Base-by-base conservation (phyloP, 2,797 vertebrate genomes). In the Linurgus olivaceus region DNA sequence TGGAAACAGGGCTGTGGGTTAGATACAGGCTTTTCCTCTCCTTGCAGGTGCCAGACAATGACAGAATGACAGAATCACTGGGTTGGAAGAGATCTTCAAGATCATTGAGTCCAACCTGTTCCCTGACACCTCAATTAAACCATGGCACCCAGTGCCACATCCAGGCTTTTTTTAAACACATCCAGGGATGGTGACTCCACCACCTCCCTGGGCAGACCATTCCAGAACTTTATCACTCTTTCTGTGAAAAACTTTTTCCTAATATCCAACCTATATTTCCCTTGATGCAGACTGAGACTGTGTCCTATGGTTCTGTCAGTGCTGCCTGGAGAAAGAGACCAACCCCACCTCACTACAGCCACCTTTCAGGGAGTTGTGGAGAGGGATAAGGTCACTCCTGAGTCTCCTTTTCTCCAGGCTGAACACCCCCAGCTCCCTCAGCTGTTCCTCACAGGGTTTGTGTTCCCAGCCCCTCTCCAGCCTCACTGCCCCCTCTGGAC, bases 201-300 rank as follows among this genome's bases (percentile, higher is more conserved):
- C 31, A 33, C 20, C 52, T 23, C 20, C 13, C 31, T 0, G 1
- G 20, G 4, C 31, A 54, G 31, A 0, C n/a, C 52, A 33, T 23
- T 33, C 52, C 52, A 55, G 9, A 3, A 23, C 6, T 55, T 33
- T 7, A 55, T 55, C 31, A 10, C 31, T 33, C 20, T n/a, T n/a
- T n/a, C 4, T 54, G 8, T n/a, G 19, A n/a, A n/a, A 55, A 55
- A 55, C 20, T 9, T 33, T 33, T 23, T 23, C 19, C 8, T 15
- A n/a, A 54, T 23, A 54, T 23, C 52, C 52, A n/a, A 33, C 31
- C 52, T n/a, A 1, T n/a, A n/a, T 54, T 54, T n/a, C 20, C 20
- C 20, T 54, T n/a, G 52, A 7, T 7, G 19, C 31, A 54, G 31
- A 0, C 0, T n/a, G 31, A 10, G 9, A 15, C 31, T n/a, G 31